These are phyloP conservation scores for Zaprionus africanus DNA, from an alignment of 1,140 invertebrate genomes.

Conservation along the genomic window DNA sequence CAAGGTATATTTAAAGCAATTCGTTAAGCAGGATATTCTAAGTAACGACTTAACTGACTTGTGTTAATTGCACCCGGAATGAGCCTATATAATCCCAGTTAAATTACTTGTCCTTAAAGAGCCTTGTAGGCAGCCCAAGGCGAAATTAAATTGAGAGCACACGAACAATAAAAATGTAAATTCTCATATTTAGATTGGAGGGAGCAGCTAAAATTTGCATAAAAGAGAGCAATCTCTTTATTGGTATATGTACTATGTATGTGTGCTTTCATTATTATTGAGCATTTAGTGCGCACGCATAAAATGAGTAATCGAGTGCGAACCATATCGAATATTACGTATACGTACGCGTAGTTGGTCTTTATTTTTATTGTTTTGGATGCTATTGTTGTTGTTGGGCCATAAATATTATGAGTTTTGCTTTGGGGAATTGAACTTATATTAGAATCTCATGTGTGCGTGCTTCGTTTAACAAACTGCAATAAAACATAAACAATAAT, in stretches of 20 bases:
- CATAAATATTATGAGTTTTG: slow-evolving; percentile 18
- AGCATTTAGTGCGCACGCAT: slow-evolving; percentile 31
- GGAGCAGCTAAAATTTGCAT: slow-evolving; percentile 48
- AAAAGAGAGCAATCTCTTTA: not conserved
- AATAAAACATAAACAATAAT: slow-evolving; percentile 59
- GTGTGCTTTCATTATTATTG: slow-evolving; percentile 8
- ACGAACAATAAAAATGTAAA: slow-evolving; percentile 61
- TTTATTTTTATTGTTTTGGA: slow-evolving; percentile 14
- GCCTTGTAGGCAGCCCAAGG: slow-evolving; percentile 27
- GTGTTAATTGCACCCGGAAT: not conserved
- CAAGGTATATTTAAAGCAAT: not conserved
- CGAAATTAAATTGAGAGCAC: slow-evolving; percentile 68
- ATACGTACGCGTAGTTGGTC: slow-evolving; percentile 30
- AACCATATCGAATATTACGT: slow-evolving; percentile 31
- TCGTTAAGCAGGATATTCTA: not conserved
- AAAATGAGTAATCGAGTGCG: slow-evolving; percentile 39
- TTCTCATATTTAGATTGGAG: slow-evolving; percentile 59
- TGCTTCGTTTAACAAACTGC: slow-evolving; percentile 48
- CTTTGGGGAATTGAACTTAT: slow-evolving; percentile 35
- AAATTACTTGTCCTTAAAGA: slow-evolving; percentile 8
- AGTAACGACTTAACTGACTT: too few species aligned
- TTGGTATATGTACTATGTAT: not conserved
- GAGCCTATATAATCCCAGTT: slow-evolving; percentile 18
- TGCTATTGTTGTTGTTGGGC: not conserved
- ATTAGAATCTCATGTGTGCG: slow-evolving; percentile 42